Base-by-base conservation (phyloP, 2,797 vertebrate genomes). In the Pelobates cultripes region DNA sequence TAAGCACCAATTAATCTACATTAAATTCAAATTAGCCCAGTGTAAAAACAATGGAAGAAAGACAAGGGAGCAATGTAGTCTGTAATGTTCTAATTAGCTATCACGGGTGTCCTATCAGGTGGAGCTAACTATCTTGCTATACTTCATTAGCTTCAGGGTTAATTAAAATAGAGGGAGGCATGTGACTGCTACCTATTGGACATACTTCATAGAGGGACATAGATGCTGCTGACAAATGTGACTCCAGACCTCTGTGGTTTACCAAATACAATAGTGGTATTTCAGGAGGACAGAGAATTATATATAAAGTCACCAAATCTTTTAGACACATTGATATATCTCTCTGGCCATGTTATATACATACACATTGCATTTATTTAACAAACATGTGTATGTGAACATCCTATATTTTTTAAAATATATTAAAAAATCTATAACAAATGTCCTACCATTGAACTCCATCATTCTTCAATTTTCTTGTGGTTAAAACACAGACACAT, bases 51-150 rank as follows among this genome's bases (percentile, higher is more conserved):
- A 89, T 84, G 80, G 85, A 86, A 88, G 79, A 68, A 81, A 80
- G 85, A 88, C 83, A 87, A 86, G 84, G 73, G 69, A 73, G 83
- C 73, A 86, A 53, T 88, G 79, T 86, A 81, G 82, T 85, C 84
- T 86, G 87, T 90, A 90, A 90, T 81, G 82, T 91, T 86, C 90
- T 91, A 88, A 91, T 91, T 91, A 91, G 79, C 73, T 85, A 86
- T 69, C 0, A 47, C 55, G 81, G 87, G 87, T 85, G 79, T 84
- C 86, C 85, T 73, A 15, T 86, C 86, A 85, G 9, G 63, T 73
- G 87, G 79, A 78, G 77, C 85, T 88, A 88, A 85, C 85, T 82
- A 79, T 87, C 86, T 91, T 78, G 88, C 82, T 80, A 84, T 87
- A 78, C 89, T 88, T 90, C 90, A 91, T 91, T 91, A 91, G 85